Conservation (phyloP, 2,888 invertebrate species). For the Patella ulyssiponensis region DNA sequence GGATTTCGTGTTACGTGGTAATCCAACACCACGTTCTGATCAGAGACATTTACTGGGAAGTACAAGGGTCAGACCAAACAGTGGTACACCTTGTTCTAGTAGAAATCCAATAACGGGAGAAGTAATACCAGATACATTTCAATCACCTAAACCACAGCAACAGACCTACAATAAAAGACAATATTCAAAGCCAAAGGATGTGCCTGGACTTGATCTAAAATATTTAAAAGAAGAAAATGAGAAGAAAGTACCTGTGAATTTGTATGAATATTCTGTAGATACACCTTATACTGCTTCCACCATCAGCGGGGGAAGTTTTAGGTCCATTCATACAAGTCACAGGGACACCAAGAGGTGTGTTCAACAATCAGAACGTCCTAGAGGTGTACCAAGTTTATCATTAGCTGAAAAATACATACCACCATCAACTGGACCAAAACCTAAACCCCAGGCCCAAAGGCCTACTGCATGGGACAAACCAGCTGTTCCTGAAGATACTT, state of each 20-base stretch:
- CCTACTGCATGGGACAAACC: conserved; percentile 59
- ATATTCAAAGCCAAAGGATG: conserved; percentile 29
- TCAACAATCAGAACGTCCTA: conserved; percentile 15
- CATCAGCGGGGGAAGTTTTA: conserved; percentile 56
- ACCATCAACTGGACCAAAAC: conserved; percentile 20
- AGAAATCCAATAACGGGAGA: conserved; percentile 61
- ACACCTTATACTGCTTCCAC: conserved; percentile 54
- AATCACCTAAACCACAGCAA: too few relatives aligned
- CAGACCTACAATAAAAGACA: too few relatives aligned
- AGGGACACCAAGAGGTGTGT: not conserved
- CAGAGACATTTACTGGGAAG: conserved; percentile 39
- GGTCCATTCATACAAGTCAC: conserved; percentile 20
- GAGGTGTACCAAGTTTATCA: conserved; percentile 23
- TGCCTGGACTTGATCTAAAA: conserved; percentile 57
- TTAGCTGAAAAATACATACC: conserved; percentile 20
- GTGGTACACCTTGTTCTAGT: conserved; percentile 43
- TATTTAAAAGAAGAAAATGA: conserved; percentile 53
- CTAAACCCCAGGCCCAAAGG: conserved; percentile 33
- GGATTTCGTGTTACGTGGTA: conserved; percentile 51
- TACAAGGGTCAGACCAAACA: conserved; percentile 44
- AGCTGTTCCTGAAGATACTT: conserved; percentile 54
- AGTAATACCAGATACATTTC: too few relatives aligned
- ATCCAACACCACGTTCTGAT: conserved; percentile 44
- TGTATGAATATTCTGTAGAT: conserved; percentile 52
- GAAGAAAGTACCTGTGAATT: conserved; percentile 48